Evolutionary conservation across 2,888 invertebrate species (phyloP).

Genomic region (Cataglyphis altisquamis): DNA sequence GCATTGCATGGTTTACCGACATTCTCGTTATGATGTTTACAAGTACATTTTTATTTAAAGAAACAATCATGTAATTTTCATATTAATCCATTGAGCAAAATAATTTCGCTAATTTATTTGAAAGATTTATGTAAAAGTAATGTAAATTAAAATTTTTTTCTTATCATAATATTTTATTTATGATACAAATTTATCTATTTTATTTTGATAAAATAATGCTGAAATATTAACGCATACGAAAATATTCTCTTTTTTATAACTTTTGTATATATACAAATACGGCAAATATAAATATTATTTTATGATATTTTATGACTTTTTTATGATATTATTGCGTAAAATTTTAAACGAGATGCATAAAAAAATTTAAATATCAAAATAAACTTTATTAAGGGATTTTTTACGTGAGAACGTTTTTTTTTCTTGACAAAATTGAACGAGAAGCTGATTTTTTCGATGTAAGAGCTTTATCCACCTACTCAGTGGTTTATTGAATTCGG

Average conservation of each 20-base stretch:
- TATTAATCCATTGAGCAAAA: background rate
- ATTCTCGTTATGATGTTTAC: background rate
- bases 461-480: conserved; percentile 29
- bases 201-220: background rate
- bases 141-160: background rate
- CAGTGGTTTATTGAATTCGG: conserved; percentile 65
- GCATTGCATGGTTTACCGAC: conserved; percentile 54
- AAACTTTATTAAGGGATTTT: conserved; percentile 1
- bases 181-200: background rate
- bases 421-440: conserved; percentile 17
- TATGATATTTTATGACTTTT: background rate
- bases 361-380: background rate
- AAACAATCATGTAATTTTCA: background rate
- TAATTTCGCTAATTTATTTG: background rate
- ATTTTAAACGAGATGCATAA: background rate
- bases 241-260: background rate
- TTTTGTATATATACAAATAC: background rate
- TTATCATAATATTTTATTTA: background rate
- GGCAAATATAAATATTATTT: background rate
- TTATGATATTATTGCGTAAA: background rate
- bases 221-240: background rate
- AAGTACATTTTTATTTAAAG: background rate
- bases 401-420: background rate
- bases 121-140: background rate
- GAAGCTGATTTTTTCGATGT: conserved; percentile 34